Evolutionary conservation across 2,888 invertebrate species (phyloP), one percentile per base, ranked within the genome.

Genomic region (Heliconius erato): DNA sequence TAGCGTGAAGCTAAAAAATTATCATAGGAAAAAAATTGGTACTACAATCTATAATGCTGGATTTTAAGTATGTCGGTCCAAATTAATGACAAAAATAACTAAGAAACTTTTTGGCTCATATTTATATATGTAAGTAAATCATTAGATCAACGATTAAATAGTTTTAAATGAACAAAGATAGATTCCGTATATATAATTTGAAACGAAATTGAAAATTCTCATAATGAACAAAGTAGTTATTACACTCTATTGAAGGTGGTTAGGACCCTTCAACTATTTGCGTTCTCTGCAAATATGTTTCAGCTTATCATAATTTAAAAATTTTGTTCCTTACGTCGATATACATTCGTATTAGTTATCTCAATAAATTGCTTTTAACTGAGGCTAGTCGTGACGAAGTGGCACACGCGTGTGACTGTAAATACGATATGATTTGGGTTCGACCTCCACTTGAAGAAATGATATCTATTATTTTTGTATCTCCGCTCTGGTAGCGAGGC

Each of bases 191-290:
- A 32, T 32, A 32, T 32, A 67, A 28, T 28, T 32, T 16, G 19
- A 68, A 68, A 32, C 32, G 19, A 16, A 67, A 19, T 68, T 32
- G 16, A 32, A 68, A 19, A 32, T 23, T 68, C 68, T 28, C 9
- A 9, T 19, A 19, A 49, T 49, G 3, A 49, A 44, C 14, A 26
- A 67, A 67, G 40, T 71, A 12, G 23, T 59, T 16, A 0, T 7
- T 6, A 59, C 23, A 59, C 23, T 44, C 7, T n/a, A 1, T 2
- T 69, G 23, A 35, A 19, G 3, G 40, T 23, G 12, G 71, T 71
- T 71, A 71, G n/a, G 35, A 19, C n/a, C n/a, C 12, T 71, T 71
- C 71, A 35, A 71, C 23, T 40, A 59, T 71, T 71, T 40, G 71
- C 71, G n/a, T 40, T 71, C 12, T 59, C 59, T 59, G 23, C 23